Evolutionary conservation across 2,113 vertebrate species (phyloP).

Genomic region (Argyrosomus japonicus): DNA sequence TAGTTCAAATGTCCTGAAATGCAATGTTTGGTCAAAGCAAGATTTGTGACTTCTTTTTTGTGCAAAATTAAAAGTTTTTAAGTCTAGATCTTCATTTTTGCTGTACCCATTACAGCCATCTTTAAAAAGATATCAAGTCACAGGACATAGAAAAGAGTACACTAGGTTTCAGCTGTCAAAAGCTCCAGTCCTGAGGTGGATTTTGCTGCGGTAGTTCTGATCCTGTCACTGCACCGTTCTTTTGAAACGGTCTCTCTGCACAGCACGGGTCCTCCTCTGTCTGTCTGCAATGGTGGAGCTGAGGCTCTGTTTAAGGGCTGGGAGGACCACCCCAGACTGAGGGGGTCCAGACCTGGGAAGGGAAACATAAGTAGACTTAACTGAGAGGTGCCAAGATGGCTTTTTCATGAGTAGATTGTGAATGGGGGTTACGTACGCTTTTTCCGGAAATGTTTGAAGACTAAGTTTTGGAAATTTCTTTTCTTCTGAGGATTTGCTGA

Average conservation of each 20-base stretch:
- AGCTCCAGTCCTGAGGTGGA: neutral
- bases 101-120: neutral
- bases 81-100: neutral
- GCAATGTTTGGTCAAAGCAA: neutral
- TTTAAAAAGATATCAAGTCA: neutral
- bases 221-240: constrained; percentile 69
- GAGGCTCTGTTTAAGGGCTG: constrained; percentile 83
- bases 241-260: constrained; percentile 81
- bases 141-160: neutral
- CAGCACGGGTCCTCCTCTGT: constrained; percentile 81
- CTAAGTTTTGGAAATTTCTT: constrained; percentile 81
- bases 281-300: constrained; percentile 79
- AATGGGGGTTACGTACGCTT: constrained; percentile 74
- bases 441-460: constrained; percentile 75
- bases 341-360: constrained; percentile 62
- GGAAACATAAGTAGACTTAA: constrained; percentile 8
- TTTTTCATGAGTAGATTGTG: neutral
- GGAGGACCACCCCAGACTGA: constrained; percentile 76
- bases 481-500: constrained; percentile 71
- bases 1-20: too few relatives aligned
- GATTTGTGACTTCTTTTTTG: constrained; percentile 2
- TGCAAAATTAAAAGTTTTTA: neutral
- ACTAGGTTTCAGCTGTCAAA: neutral
- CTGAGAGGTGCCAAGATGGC: neutral
- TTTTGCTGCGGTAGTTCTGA: neutral